Conservation (phyloP, 2,113 vertebrate genomes). For the Suricata suricatta region DNA sequence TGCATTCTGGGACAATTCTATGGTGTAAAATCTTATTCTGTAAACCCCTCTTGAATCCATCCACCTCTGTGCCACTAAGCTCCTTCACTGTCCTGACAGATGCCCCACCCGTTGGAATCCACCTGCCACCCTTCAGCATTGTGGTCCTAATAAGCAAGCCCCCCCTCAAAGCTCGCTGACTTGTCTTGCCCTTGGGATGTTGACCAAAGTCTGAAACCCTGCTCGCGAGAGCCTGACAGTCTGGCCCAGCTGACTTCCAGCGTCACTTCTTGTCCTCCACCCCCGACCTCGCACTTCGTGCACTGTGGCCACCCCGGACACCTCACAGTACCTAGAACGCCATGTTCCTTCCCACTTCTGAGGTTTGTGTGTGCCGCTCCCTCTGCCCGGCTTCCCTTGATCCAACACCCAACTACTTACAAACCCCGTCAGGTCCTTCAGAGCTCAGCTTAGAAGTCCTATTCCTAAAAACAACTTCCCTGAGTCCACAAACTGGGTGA, state of each 20-base stretch:
- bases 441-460: neutral
- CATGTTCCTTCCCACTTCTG: neutral
- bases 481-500: neutral
- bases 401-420: neutral
- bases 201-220: neutral
- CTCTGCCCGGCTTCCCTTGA: neutral
- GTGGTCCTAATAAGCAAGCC: neutral
- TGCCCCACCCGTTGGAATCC: fast-evolving
- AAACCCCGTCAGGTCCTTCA: neutral
- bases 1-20: neutral
- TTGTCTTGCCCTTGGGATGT: neutral
- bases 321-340: neutral
- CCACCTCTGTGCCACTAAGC: neutral
- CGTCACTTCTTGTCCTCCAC: neutral
- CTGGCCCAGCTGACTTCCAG: neutral
- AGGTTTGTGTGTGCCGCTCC: neutral
- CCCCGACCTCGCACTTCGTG: neutral
- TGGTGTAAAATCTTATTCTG: neutral
- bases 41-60: neutral
- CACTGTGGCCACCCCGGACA: neutral
- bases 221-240: neutral
- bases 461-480: neutral
- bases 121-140: neutral
- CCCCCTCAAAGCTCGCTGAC: neutral
- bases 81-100: neutral